phyloP scores from a whole-genome alignment of 2,113 vertebrate species.

The Sarotherodon lohbergeri region DNA sequence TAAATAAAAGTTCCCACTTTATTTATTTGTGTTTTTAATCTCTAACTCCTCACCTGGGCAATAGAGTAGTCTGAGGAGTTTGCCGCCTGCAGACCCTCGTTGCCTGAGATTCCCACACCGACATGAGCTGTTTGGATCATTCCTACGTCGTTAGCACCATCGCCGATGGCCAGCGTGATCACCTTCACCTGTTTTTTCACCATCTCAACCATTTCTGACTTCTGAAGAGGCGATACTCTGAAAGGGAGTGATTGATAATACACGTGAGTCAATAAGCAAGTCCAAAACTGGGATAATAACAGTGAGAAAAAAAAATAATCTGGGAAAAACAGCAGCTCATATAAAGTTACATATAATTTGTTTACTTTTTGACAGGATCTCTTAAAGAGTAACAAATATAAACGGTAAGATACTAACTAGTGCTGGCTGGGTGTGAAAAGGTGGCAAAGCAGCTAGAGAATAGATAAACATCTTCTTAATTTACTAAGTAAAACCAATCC shows the following conservation, averaged over 20 bases:
- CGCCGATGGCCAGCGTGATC: constrained; percentile 93
- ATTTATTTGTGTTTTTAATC: neutral
- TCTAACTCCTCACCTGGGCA: constrained; percentile 79
- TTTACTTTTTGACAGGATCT: neutral
- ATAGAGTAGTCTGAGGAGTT: constrained; percentile 99
- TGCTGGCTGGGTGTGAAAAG: neutral
- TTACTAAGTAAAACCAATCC: neutral
- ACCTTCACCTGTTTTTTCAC: constrained; percentile 98
- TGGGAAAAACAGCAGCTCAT: neutral
- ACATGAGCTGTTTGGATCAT: constrained; percentile 99
- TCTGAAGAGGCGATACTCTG: constrained; percentile 97
- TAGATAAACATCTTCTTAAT: neutral
- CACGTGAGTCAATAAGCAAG: neutral
- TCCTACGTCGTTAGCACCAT: constrained; percentile 96
- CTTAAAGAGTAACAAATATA: neutral
- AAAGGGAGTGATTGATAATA: neutral
- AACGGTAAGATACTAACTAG: neutral
- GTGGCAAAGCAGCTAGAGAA: fast-evolving
- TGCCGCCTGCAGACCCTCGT: constrained; percentile 95
- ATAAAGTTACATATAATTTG: neutral
- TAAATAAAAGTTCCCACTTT: neutral
- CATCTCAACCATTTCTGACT: constrained; percentile 99
- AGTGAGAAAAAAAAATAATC: neutral
- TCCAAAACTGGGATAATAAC: neutral
- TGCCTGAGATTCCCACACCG: constrained; percentile 95